Conservation (phyloP, 2,797 vertebrate genomes). For the Silurus lanzhouensis region DNA sequence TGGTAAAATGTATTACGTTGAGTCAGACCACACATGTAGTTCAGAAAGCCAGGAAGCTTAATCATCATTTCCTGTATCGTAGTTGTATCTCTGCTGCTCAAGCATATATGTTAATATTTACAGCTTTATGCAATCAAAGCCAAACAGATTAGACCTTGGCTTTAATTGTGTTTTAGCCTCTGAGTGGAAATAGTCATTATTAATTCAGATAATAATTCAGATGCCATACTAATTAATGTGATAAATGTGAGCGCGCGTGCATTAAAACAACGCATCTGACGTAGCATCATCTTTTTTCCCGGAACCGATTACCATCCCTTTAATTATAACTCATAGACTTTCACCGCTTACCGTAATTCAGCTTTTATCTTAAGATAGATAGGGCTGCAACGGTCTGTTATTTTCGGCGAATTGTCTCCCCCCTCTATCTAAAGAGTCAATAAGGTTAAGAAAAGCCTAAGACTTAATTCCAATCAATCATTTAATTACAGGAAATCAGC, state of each 20-base stretch:
- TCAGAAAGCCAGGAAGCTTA: background rate
- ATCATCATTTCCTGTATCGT: background rate
- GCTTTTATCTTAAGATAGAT: background rate
- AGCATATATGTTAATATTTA: background rate
- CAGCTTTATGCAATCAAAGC: background rate
- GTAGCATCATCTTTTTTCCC: background rate
- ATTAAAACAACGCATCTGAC: background rate
- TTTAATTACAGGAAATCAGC: background rate
- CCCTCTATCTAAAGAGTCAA: background rate
- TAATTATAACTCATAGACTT: background rate
- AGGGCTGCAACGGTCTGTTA: background rate
- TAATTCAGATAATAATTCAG: constrained; percentile 21
- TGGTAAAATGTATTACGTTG: background rate
- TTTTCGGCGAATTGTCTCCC: background rate
- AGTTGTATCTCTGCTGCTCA: background rate
- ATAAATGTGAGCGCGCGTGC: constrained; percentile 5
- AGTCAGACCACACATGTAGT: background rate
- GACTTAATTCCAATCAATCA: background rate
- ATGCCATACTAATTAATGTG: constrained; percentile 1
- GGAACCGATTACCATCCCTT: background rate
- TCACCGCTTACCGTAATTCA: background rate
- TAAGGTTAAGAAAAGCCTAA: background rate
- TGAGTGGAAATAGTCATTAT: constrained; percentile 5
- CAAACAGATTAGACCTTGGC: background rate
- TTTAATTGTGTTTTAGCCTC: background rate